Percentiles rank a stretch among this genome's conserved stretches.
These are phyloP conservation scores for Bothrops jararaca DNA, from an alignment of 2,113 vertebrate species.

Conservation along the genomic window DNA sequence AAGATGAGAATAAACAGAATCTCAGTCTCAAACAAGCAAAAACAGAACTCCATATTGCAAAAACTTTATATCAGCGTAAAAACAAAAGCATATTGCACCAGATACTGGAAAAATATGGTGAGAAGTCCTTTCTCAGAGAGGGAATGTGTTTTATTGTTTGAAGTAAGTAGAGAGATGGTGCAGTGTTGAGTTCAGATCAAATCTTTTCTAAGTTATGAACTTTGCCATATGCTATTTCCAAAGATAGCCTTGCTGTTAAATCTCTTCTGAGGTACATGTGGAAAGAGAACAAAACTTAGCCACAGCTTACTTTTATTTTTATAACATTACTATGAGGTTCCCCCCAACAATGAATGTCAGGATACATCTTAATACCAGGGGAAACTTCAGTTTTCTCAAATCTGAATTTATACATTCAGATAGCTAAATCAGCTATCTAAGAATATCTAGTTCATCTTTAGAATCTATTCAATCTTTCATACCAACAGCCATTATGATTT, in stretches of 20 bases:
- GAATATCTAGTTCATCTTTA: not conserved
- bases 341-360: not conserved
- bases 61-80: conserved; percentile 22
- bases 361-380: not conserved
- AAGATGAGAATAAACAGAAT: conserved; percentile 38
- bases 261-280: not conserved
- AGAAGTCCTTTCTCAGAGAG: conserved; percentile 22
- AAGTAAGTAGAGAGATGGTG: too few relatives aligned
- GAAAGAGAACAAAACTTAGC: not conserved
- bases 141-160: not conserved
- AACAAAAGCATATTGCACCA: conserved; percentile 8
- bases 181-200: not conserved
- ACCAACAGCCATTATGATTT: not conserved
- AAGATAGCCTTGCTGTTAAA: not conserved
- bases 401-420: not conserved
- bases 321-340: not conserved
- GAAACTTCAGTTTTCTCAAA: not conserved
- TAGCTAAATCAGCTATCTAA: not conserved
- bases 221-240: not conserved
- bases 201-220: not conserved
- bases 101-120: conserved; percentile 6
- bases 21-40: conserved; percentile 49
- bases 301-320: not conserved
- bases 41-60: conserved; percentile 27
- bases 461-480: not conserved